These are phyloP conservation scores for Urocynchramus pylzowi DNA, from an alignment of 2,113 vertebrate species.

Conservation along the genomic window DNA sequence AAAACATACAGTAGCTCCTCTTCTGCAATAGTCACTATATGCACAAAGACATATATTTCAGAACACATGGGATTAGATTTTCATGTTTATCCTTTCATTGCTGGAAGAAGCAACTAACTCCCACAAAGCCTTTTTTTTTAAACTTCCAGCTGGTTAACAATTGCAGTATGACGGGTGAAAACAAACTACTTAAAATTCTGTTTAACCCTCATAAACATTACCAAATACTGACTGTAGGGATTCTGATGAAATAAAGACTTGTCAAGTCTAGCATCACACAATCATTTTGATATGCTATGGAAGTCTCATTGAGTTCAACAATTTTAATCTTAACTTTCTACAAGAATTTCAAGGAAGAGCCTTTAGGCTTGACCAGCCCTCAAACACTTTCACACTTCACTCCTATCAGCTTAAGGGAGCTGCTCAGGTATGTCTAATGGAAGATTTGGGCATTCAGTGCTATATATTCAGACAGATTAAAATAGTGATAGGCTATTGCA, in stretches of 20 bases:
- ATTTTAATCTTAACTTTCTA: not conserved
- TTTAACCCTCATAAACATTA: not conserved
- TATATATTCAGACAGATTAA: not conserved
- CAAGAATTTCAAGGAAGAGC: not conserved
- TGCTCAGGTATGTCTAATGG: not conserved
- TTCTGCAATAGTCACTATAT: not conserved
- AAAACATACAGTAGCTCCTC: not conserved
- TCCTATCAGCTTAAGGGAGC: not conserved
- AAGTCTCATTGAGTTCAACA: not conserved
- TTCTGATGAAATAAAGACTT: not conserved
- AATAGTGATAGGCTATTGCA: not conserved
- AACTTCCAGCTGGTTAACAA: not conserved
- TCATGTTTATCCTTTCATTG: not conserved
- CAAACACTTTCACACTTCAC: not conserved
- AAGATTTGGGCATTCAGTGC: not conserved
- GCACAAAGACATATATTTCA: not conserved
- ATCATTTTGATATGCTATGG: fast-evolving
- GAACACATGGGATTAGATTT: not conserved
- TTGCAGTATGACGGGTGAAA: not conserved
- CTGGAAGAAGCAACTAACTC: not conserved
- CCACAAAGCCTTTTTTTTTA: not conserved
- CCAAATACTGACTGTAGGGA: not conserved
- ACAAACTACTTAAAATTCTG: not conserved
- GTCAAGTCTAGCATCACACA: not conserved
- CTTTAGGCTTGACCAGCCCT: not conserved